Conservation (phyloP, 2,888 invertebrate genomes). For the Pollenia amentaria region DNA sequence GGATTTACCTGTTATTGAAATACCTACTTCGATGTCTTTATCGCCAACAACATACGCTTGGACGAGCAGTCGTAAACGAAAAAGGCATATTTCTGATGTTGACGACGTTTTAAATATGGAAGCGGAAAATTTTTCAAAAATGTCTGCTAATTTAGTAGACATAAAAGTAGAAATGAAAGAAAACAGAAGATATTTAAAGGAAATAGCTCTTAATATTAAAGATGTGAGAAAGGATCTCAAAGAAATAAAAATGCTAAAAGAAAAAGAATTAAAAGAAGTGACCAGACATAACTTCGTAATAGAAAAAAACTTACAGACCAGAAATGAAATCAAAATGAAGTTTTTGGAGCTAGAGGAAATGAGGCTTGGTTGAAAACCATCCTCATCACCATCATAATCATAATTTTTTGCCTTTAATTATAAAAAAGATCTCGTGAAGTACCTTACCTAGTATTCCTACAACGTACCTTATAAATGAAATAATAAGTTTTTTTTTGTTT, state of each 20-base stretch:
- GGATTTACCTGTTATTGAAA: too few species aligned
- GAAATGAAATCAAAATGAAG: not conserved
- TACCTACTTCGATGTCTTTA: too few species aligned
- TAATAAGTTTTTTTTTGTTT: too few species aligned
- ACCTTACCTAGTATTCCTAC: constrained; percentile 2
- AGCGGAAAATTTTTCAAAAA: too few species aligned
- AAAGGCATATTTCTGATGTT: not conserved
- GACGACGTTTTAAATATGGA: constrained; percentile 16
- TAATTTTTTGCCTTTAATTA: too few species aligned
- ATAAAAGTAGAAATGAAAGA: too few species aligned
- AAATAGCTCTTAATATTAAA: too few species aligned
- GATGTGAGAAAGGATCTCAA: too few species aligned
- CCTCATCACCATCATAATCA: not conserved
- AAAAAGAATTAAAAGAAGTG: constrained; percentile 4
- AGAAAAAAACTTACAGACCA: constrained; percentile 6
- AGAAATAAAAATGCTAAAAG: not conserved
- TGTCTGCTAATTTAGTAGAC: too few species aligned
- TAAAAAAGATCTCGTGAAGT: too few species aligned
- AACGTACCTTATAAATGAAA: too few species aligned
- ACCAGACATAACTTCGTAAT: constrained; percentile 10
- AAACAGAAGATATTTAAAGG: too few species aligned
- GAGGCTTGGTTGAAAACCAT: not conserved
- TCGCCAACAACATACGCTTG: not conserved
- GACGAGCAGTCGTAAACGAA: not conserved
- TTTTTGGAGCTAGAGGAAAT: constrained; percentile 14